Evolutionary conservation across 2,113 vertebrate species (phyloP).

Genomic region (Pseudopodoces humilis): DNA sequence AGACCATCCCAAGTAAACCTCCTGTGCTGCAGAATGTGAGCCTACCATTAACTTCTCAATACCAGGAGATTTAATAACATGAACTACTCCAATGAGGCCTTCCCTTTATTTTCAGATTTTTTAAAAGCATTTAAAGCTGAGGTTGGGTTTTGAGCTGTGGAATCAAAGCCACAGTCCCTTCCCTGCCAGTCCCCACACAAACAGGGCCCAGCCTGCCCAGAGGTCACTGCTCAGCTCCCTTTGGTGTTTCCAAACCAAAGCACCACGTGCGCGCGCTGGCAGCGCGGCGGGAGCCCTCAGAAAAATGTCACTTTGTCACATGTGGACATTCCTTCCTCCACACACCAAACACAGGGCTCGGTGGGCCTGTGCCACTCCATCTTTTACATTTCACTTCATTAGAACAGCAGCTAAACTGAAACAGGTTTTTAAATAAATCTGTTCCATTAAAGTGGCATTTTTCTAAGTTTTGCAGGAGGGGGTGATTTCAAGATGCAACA

Average conservation of each 20-base stretch:
- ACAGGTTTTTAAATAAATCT: background rate
- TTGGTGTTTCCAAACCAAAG: background rate
- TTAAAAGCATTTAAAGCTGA: background rate
- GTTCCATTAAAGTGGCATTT: background rate
- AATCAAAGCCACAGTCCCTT: background rate
- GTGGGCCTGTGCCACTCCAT: background rate
- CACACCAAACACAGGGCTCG: background rate
- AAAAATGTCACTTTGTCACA: background rate
- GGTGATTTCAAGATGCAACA: background rate
- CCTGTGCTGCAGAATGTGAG: background rate
- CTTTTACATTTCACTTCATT: background rate
- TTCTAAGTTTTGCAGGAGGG: background rate
- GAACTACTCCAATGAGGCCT: background rate
- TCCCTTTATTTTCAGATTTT: background rate
- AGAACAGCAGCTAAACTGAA: background rate
- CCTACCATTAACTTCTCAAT: background rate
- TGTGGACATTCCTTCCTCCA: background rate
- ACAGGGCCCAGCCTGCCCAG: background rate
- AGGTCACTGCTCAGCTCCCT: background rate
- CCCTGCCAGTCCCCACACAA: background rate
- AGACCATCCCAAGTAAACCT: background rate
- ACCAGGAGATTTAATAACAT: background rate
- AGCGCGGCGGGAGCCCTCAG: background rate
- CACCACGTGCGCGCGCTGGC: background rate
- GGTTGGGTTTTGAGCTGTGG: background rate